Evolutionary conservation across 2,113 vertebrate species (phyloP).

Genomic region (Capreolus pygargus): DNA sequence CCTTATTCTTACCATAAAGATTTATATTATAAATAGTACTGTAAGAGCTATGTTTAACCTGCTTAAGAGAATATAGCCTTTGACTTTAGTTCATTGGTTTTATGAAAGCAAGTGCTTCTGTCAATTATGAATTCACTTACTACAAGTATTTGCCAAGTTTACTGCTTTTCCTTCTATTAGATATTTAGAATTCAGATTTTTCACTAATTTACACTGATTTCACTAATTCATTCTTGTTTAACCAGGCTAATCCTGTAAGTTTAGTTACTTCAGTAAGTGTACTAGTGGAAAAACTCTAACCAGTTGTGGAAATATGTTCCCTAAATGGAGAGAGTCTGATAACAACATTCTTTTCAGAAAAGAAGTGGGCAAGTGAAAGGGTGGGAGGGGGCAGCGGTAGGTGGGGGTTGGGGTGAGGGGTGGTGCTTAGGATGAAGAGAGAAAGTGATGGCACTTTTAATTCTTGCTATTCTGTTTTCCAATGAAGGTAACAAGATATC

Average conservation of each 20-base stretch:
- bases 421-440: background rate
- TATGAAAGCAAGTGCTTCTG: background rate
- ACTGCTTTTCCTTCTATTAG: background rate
- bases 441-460: background rate
- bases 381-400: background rate
- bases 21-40: background rate
- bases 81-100: background rate
- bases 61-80: background rate
- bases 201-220: background rate
- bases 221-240: background rate
- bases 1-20: constrained; percentile 20
- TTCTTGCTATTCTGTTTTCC: background rate
- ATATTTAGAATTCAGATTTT: constrained; percentile 20
- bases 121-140: constrained; percentile 15
- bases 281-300: background rate
- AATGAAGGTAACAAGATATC: background rate
- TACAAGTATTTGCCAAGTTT: background rate
- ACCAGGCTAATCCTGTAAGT: background rate
- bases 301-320: background rate
- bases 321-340: background rate
- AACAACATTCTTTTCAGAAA: background rate
- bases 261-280: constrained; percentile 28
- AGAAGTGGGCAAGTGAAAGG: background rate
- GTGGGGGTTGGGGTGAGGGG: background rate
- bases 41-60: background rate